Evolutionary conservation across 2,888 invertebrate genomes (phyloP).

Genomic region (Frankliniella intonsa): DNA sequence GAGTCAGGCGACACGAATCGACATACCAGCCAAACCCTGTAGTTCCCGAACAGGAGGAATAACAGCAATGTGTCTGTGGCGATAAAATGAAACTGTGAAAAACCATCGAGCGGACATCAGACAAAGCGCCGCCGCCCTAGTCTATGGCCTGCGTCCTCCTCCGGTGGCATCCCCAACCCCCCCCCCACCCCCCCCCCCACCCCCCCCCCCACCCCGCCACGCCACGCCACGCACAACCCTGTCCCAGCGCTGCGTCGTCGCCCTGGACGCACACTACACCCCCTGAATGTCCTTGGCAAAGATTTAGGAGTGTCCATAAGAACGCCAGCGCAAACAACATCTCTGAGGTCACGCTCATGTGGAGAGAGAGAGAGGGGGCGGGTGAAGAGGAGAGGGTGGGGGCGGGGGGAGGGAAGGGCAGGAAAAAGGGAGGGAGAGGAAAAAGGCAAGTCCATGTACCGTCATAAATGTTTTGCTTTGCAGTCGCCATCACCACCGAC

Average conservation of each 20-base stretch:
- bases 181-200: neutral
- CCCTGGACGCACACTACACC: neutral
- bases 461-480: too few species aligned
- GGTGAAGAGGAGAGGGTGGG: neutral
- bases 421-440: neutral
- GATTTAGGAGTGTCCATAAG: conserved; percentile 18
- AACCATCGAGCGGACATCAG: too few species aligned
- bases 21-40: too few species aligned
- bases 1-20: too few species aligned
- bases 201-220: neutral
- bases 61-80: too few species aligned
- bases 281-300: neutral
- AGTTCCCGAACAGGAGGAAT: too few species aligned
- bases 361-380: too few species aligned
- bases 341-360: too few species aligned
- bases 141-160: neutral
- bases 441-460: too few species aligned
- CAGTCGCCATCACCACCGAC: too few species aligned
- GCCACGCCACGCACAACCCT: neutral
- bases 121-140: too few species aligned
- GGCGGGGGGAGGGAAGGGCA: neutral
- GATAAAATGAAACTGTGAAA: too few species aligned
- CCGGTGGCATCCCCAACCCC: neutral
- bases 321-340: neutral
- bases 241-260: neutral